Evolutionary conservation across 1,140 invertebrate genomes (phyloP), one percentile per base, ranked within the genome.

Genomic region (Telenomus remus): DNA sequence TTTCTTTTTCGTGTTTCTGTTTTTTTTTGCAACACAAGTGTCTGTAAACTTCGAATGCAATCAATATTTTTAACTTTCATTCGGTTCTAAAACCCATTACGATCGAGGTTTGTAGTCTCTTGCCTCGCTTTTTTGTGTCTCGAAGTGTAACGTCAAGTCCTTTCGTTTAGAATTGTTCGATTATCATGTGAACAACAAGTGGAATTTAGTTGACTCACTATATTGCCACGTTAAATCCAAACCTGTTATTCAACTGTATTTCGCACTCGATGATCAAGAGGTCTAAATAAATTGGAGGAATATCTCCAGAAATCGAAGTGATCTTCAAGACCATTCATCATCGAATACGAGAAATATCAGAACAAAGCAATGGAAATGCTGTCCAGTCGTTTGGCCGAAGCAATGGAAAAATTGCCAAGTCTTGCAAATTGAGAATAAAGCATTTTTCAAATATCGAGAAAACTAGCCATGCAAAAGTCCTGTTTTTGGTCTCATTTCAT

Each of bases 341-440:
- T 49, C 60, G 55, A 60, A 14, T 68, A 50, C 14, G 57, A 53
- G 8, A 61, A 68, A 72, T 64, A 77, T 27, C 19, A 77, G 64
- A 77, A 72, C 74, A 76, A 76, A 76, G 71, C 65, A 68, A 19
- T 8, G 6, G 12, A 56, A 65, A 42, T 76, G 61, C 65, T 71
- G 74, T 76, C 66, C 61, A 48, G 54, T 47, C 57, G 75, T 77
- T 77, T 72, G 75, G 75, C 75, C 68, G 69, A 72, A 65, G 75
- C 56, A 27, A 48, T 59, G 63, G 75, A 77, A 72, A 77, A 63
- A 72, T 69, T 77, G 75, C 75, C 75, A 77, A 77, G 57, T 71
- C 33, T 39, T 68, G 59, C 61, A 68, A 77, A 77, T 69, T 72
- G 75, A 77, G 57, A 64, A 76, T 61, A 76, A 64, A 77, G 68